Evolutionary conservation across 92 coral and sea anemone genomes (phyloP).

Genomic region (Galaxea fascicularis): DNA sequence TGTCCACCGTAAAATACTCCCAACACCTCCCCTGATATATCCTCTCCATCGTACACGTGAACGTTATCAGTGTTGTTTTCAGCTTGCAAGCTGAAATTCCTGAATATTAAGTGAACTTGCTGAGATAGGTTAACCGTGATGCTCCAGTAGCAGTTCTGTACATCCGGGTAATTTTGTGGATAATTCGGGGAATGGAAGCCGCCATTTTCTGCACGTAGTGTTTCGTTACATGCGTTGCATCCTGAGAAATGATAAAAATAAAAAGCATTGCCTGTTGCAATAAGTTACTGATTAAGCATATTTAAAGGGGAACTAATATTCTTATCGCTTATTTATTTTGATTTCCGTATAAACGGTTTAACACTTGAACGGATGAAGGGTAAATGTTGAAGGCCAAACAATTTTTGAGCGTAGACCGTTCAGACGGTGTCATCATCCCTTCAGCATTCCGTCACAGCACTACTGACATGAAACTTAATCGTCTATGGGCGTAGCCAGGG

Average conservation of each 20-base stretch:
- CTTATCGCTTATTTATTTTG: too few relatives aligned
- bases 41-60: conserved; percentile 54
- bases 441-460: too few relatives aligned
- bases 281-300: too few relatives aligned
- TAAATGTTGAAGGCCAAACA: too few relatives aligned
- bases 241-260: conserved; percentile 34
- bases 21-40: conserved; percentile 22
- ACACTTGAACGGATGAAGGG: too few relatives aligned
- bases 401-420: too few relatives aligned
- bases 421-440: too few relatives aligned
- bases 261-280: not conserved
- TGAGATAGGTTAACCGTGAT: conserved; percentile 50
- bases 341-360: too few relatives aligned
- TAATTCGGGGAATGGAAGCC: conserved; percentile 73
- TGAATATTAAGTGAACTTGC: conserved; percentile 48
- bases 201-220: conserved; percentile 46
- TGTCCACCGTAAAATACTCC: conserved; percentile 21
- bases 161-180: conserved; percentile 70
- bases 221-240: conserved; percentile 46
- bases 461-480: too few relatives aligned
- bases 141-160: conserved; percentile 79
- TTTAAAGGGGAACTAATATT: too few relatives aligned
- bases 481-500: too few relatives aligned
- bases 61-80: conserved; percentile 39
- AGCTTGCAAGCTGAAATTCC: conserved; percentile 36